Percentiles rank a stretch among this genome's conserved stretches.
Conservation (phyloP, 2,113 vertebrate species). For the Pteropus alecto region DNA sequence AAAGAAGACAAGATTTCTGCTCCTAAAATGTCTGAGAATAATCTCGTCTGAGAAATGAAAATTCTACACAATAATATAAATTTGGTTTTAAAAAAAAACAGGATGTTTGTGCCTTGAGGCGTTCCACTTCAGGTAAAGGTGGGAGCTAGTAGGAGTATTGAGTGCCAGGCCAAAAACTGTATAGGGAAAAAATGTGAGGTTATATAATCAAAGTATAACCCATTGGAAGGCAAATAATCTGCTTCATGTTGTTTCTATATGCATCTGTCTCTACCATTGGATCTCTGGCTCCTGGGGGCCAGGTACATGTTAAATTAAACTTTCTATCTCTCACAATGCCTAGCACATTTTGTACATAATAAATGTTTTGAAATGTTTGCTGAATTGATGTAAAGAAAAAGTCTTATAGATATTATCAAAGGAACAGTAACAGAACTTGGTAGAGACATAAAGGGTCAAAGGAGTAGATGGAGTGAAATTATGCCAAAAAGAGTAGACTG, state of each 20-base stretch:
- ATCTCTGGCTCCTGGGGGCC: not conserved
- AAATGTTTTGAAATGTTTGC: constrained; percentile 3
- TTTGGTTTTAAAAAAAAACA: not conserved
- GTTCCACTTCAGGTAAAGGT: not conserved
- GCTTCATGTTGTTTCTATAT: not conserved
- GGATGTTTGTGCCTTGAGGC: not conserved
- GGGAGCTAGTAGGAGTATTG: not conserved
- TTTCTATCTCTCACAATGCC: not conserved
- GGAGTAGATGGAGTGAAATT: not conserved
- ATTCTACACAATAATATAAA: not conserved
- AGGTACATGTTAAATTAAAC: constrained; percentile 21
- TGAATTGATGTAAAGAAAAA: constrained; percentile 15
- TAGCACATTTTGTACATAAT: not conserved
- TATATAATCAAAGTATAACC: constrained; percentile 3
- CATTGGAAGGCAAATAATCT: not conserved
- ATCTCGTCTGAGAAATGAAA: constrained; percentile 43
- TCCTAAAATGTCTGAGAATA: not conserved
- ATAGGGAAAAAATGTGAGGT: not conserved
- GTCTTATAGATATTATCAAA: not conserved
- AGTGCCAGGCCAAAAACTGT: not conserved
- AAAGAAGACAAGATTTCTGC: not conserved
- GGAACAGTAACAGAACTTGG: not conserved
- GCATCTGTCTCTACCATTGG: not conserved
- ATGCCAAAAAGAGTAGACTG: not conserved
- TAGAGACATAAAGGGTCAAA: not conserved